Percentiles rank a stretch among this genome's conserved stretches.
These are phyloP conservation scores for Dolichoris vasculosae DNA, from an alignment of 1,140 invertebrate species.

Conservation along the genomic window DNA sequence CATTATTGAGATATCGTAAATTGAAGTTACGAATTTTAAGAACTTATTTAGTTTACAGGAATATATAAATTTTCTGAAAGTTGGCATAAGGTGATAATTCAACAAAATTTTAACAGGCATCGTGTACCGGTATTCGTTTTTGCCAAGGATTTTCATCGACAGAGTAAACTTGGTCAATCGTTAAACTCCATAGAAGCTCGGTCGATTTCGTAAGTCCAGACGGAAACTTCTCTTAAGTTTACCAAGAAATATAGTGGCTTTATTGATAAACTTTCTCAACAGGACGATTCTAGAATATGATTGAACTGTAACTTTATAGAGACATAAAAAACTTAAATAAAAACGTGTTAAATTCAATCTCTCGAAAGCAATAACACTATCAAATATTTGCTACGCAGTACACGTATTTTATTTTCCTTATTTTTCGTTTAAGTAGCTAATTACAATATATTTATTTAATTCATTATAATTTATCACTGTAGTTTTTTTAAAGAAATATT, in stretches of 20 bases:
- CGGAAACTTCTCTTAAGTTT: constrained; percentile 19
- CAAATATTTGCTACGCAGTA: not conserved
- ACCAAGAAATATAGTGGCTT: constrained; percentile 23
- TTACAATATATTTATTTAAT: not conserved
- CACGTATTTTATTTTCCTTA: not conserved
- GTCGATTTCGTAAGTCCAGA: constrained; percentile 41
- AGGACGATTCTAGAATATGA: constrained; percentile 38
- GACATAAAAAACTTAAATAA: constrained; percentile 27
- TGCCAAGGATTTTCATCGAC: constrained; percentile 1
- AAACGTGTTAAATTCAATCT: constrained; percentile 2
- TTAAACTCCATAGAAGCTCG: constrained; percentile 30
- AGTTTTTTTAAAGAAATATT: not conserved
- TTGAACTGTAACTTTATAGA: constrained; percentile 24
- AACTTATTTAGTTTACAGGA: not conserved
- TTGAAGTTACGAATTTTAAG: constrained; percentile 9
- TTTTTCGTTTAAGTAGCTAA: not conserved
- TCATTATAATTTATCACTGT: not conserved
- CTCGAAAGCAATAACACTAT: not conserved
- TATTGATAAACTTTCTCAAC: constrained; percentile 46
- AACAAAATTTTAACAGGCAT: constrained; percentile 17
- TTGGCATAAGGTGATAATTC: not conserved
- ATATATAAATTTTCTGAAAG: not conserved
- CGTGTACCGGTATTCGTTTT: not conserved
- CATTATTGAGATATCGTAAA: not conserved
- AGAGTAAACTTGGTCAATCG: constrained; percentile 40